These are phyloP conservation scores for Eubasilissa splendida DNA, from an alignment of 2,888 invertebrate genomes.

Conservation along the genomic window DNA sequence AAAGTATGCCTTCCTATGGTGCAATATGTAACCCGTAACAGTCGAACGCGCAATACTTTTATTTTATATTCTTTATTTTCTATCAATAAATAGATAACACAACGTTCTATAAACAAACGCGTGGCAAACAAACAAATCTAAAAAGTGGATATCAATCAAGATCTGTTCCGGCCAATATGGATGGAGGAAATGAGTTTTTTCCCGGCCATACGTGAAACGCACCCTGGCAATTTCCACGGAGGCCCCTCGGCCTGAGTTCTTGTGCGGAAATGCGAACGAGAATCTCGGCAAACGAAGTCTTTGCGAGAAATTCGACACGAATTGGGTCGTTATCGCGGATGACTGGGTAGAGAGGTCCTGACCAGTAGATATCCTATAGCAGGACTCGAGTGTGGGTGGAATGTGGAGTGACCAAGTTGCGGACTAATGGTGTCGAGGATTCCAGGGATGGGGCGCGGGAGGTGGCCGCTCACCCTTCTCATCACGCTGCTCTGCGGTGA, in stretches of 20 bases:
- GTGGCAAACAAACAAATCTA: constrained; percentile 26
- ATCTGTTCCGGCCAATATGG: constrained; percentile 54
- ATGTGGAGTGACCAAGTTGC: constrained; percentile 36
- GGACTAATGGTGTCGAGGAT: constrained; percentile 18
- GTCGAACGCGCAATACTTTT: too few relatives aligned
- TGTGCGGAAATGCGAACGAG: constrained; percentile 48
- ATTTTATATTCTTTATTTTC: too few relatives aligned
- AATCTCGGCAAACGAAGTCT: constrained; percentile 44
- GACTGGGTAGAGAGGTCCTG: constrained; percentile 24
- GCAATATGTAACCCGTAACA: too few relatives aligned
- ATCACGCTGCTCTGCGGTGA: constrained; percentile 40
- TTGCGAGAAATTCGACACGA: constrained; percentile 40
- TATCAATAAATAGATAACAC: not conserved
- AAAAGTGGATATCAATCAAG: constrained; percentile 40
- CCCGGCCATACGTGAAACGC: constrained; percentile 43
- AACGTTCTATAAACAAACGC: constrained; percentile 2
- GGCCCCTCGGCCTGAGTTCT: constrained; percentile 2
- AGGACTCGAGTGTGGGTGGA: constrained; percentile 21
- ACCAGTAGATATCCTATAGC: not conserved
- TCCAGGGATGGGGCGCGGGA: not conserved
- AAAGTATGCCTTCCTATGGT: too few relatives aligned
- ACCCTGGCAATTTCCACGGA: constrained; percentile 23
- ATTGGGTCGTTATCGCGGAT: constrained; percentile 50
- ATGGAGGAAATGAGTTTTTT: constrained; percentile 53
- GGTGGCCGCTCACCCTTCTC: constrained; percentile 26